Conservation (phyloP, 1,140 invertebrate species). For the Leptinotarsa defecta region DNA sequence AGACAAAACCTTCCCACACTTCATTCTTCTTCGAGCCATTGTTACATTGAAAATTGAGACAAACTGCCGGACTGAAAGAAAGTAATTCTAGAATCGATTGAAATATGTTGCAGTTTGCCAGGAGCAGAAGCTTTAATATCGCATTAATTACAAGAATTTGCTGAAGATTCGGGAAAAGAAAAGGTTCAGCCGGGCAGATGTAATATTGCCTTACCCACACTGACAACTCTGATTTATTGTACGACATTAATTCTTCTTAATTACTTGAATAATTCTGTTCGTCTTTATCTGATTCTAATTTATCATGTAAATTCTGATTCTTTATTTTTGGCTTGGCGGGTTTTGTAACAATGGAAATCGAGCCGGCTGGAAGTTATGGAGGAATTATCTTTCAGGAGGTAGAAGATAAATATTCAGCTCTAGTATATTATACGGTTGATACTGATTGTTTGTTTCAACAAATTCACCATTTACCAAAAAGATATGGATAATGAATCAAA, state of each 20-base stretch:
- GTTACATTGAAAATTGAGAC: conserved; percentile 28
- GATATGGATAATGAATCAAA: too few species aligned
- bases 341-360: background rate
- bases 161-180: conserved; percentile 43
- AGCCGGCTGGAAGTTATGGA: background rate
- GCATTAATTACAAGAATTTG: conserved; percentile 48
- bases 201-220: conserved; percentile 42
- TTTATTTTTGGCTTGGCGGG: background rate
- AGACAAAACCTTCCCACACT: background rate
- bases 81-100: conserved; percentile 39
- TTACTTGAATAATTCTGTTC: conserved; percentile 43
- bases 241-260: conserved; percentile 44
- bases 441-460: too few species aligned
- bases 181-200: conserved; percentile 40
- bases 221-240: conserved; percentile 45
- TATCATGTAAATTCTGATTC: background rate
- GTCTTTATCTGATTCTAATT: background rate
- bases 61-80: conserved; percentile 24
- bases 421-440: too few species aligned
- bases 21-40: conserved; percentile 12
- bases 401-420: too few species aligned
- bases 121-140: conserved; percentile 48
- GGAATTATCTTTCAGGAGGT: too few species aligned
- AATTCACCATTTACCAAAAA: too few species aligned
- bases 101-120: conserved; percentile 48